Evolutionary conservation across 1,140 invertebrate species (phyloP), one percentile per base, ranked within the genome.

Genomic region (Popillia japonica): DNA sequence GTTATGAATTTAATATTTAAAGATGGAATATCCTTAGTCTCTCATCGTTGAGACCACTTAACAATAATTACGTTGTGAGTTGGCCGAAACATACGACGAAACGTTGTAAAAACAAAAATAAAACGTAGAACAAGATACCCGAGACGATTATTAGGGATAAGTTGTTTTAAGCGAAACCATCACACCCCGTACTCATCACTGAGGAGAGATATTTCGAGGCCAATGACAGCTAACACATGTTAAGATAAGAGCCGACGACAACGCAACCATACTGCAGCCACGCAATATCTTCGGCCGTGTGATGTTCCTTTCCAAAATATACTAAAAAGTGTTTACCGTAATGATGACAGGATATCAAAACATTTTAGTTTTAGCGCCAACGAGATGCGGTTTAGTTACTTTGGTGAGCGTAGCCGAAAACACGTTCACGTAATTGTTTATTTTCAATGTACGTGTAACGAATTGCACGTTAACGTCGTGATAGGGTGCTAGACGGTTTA

Each of bases 271-370:
- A 55, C 14, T 55, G 17, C 42, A 44, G 14, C 42, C 42, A 14
- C 48, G 48, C n/a, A 55, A 55, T 14, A 48, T 55, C 48, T 14
- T 55, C n/a, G 48, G 17, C 17, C 6, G 48, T 55, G 48, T 55
- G 48, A 55, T 55, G 48, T 55, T 55, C 48, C n/a, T n/a, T 55
- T 55, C 48, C 6, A 55, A 55, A 55, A 55, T 55, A 55, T n/a
- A 55, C 48, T 55, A 55, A 55, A 55, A 55, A n/a, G 48, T 55
- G 48, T 55, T 55, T 55, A 55, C 48, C 48, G 48, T 55, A 55
- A 55, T 17, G 48, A 55, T 55, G 48, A 55, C 48, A 55, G 17
- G 48, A n/a, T 55, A 55, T 55, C 48, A 55, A 55, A 55, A 55
- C 48, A 55, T 55, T n/a, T 17, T 55, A 14, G 6, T 17, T 55